Conservation (phyloP, 2,797 vertebrate species). For the Fratercula arctica region DNA sequence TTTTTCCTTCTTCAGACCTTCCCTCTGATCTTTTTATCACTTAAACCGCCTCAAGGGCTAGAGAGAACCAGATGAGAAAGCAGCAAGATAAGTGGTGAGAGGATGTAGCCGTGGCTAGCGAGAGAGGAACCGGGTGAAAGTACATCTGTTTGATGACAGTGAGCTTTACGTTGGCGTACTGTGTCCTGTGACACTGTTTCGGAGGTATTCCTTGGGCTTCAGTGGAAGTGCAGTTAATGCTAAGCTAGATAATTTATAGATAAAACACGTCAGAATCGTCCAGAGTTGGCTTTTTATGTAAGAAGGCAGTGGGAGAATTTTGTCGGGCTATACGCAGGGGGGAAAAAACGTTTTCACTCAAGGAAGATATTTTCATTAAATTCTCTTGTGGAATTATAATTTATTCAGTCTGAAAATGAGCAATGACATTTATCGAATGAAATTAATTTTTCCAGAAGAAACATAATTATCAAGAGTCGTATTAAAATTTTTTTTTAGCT, state of each 20-base stretch:
- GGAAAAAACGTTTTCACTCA: not conserved
- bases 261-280: not conserved
- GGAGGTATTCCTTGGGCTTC: not conserved
- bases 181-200: not conserved
- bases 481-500: not conserved
- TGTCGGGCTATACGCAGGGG: not conserved
- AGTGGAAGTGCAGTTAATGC: not conserved
- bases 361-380: not conserved
- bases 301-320: not conserved
- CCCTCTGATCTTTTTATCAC: not conserved
- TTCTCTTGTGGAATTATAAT: not conserved
- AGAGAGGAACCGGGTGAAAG: not conserved
- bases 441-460: slow-evolving; percentile 33
- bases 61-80: not conserved
- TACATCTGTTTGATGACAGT: not conserved
- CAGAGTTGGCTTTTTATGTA: not conserved
- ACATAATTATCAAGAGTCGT: not conserved
- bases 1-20: not conserved
- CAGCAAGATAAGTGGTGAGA: not conserved
- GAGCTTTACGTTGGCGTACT: not conserved
- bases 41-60: not conserved
- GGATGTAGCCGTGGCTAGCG: not conserved
- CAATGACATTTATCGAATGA: not conserved
- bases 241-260: not conserved
- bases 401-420: not conserved